Conservation (phyloP, 2,888 invertebrate genomes). For the Hermaeophaga mercurialis region DNA sequence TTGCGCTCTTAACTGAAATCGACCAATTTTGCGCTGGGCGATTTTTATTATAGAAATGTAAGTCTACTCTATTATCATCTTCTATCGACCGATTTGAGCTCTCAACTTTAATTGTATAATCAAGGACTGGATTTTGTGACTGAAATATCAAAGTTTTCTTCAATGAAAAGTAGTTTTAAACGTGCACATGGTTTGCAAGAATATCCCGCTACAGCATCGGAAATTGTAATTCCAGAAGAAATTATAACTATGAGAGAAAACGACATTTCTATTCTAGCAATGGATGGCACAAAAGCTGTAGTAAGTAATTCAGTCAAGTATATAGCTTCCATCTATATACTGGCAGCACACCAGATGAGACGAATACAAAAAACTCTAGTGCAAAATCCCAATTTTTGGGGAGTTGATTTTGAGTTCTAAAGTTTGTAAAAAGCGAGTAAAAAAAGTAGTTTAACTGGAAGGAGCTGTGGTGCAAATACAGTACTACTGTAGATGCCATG, state of each 20-base stretch:
- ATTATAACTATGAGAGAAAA: not conserved
- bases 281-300: not conserved
- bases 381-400: too few species aligned
- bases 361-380: too few species aligned
- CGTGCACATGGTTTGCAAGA: not conserved
- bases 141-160: conserved; percentile 1
- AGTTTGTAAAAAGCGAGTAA: too few species aligned
- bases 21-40: too few species aligned
- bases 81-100: too few species aligned
- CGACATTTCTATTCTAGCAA: not conserved
- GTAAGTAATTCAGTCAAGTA: not conserved
- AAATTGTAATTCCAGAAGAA: not conserved
- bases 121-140: not conserved
- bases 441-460: too few species aligned
- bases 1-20: too few species aligned
- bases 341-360: not conserved
- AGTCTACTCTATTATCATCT: too few species aligned
- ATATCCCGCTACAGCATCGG: not conserved
- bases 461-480: too few species aligned
- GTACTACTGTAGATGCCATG: too few species aligned
- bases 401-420: too few species aligned
- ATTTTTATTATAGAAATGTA: too few species aligned
- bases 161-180: not conserved
- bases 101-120: not conserved
- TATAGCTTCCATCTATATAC: not conserved